Percentiles rank a stretch among this genome's conserved stretches.
Conservation (phyloP, 30 jellyfish, hydroid and myxozoan species). For the Cassiopea xamachana region DNA sequence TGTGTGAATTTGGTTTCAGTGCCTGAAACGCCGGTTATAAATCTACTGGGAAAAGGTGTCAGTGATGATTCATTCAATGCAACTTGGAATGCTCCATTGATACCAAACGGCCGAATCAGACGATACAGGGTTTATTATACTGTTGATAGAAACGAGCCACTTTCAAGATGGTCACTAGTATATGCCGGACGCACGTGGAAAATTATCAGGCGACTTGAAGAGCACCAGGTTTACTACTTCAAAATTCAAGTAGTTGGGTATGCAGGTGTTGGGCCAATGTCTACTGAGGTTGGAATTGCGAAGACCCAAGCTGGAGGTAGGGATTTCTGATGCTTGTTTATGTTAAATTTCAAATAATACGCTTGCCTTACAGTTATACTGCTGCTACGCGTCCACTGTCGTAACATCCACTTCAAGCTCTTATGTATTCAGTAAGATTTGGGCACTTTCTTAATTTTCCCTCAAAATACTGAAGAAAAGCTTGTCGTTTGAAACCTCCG, state of each 20-base stretch:
- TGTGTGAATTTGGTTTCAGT: conserved; percentile 8
- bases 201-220: conserved; percentile 49
- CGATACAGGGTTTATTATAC: conserved; percentile 73
- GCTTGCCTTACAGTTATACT: too few relatives aligned
- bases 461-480: too few relatives aligned
- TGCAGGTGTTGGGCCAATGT: conserved; percentile 85
- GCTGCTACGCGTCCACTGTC: too few relatives aligned
- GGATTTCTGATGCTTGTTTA: neutral
- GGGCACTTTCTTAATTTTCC: too few relatives aligned
- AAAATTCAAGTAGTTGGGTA: conserved; percentile 79
- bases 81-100: conserved; percentile 68
- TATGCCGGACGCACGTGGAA: conserved; percentile 57
- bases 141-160: conserved; percentile 42
- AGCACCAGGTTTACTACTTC: conserved; percentile 68
- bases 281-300: conserved; percentile 69
- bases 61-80: conserved; percentile 67
- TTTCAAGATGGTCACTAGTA: conserved; percentile 61
- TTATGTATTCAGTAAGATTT: too few relatives aligned
- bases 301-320: conserved; percentile 80
- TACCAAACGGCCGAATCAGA: conserved; percentile 72
- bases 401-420: too few relatives aligned
- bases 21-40: conserved; percentile 78
- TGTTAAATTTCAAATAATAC: too few relatives aligned
- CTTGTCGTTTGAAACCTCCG: too few relatives aligned
- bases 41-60: conserved; percentile 67